A percentile compares a stretch with the other conserved stretches of the same genome.
phyloP scores from a whole-genome alignment of 2,888 invertebrate genomes.

The Caenorhabditis sulstoni region DNA sequence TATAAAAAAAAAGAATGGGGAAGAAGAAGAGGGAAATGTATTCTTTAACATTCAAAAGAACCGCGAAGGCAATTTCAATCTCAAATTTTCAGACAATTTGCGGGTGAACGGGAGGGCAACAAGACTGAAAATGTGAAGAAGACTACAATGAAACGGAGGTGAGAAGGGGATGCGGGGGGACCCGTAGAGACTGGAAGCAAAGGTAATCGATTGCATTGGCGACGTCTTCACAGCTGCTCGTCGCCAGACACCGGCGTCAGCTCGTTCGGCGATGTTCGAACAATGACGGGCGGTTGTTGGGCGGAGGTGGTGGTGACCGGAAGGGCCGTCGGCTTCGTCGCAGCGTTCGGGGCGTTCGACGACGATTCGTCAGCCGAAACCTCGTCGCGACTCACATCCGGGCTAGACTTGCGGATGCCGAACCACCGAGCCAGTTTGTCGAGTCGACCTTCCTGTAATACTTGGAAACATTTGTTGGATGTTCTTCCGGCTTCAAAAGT shows the following conservation, averaged over 20 bases:
- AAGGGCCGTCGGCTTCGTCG: neutral
- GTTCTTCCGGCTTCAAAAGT: too few species aligned
- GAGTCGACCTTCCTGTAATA: constrained; percentile 63
- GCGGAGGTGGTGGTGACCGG: too few species aligned
- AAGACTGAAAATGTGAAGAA: too few species aligned
- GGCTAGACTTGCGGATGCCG: constrained; percentile 65
- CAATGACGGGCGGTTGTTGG: constrained; percentile 64
- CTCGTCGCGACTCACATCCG: constrained; percentile 66
- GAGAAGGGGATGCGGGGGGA: too few species aligned
- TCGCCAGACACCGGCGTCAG: constrained; percentile 71
- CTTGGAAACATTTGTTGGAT: constrained; percentile 2
- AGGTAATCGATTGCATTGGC: too few species aligned
- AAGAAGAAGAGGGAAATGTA: constrained; percentile 14
- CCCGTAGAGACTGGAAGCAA: too few species aligned
- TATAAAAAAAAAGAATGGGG: too few species aligned
- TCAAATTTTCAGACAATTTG: too few species aligned
- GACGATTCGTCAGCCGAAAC: constrained; percentile 26
- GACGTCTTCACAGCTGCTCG: constrained; percentile 57
- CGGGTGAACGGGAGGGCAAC: too few species aligned
- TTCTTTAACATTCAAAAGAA: constrained; percentile 42
- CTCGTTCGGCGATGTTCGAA: constrained; percentile 70
- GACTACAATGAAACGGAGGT: too few species aligned
- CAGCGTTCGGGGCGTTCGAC: neutral
- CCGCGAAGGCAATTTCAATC: too few species aligned
- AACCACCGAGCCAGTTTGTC: constrained; percentile 69